Evolutionary conservation across 2,113 vertebrate genomes (phyloP), one percentile per base, ranked within the genome.

Genomic region (Tautogolabrus adspersus): DNA sequence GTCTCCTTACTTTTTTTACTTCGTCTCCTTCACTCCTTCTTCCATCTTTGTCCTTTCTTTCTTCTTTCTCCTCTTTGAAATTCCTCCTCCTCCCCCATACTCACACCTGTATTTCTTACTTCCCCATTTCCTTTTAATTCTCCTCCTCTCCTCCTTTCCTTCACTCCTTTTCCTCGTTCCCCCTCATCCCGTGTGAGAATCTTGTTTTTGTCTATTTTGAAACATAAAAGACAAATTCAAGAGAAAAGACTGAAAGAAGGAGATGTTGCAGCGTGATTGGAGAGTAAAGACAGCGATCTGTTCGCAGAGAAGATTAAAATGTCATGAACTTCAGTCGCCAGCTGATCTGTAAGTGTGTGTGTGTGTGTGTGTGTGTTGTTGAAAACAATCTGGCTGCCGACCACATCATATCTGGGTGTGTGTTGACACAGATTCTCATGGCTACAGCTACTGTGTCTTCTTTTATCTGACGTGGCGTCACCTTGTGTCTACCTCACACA

Each of bases 261-360:
- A 85, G 23, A 69, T 42, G 23, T 26, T 18, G 7, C 10, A 47
- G 44, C 18, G 6, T 54, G 22, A 59, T 66, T 55, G 23, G 61
- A 63, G 21, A 51, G 49, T 30, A 54, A 63, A 63, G 69, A 66
- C 22, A 38, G 62, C 18, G 56, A 71, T 55, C 47, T 8, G 37
- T 11, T 13, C 23, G 52, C 15, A 79, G 77, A 83, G 66, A 70
- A 71, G 10, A 57, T 62, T n/a, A n/a, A 47, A 66, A 77, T 80
- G 49, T 74, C 54, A 55, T 1, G 5, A 2, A 73, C 34, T 18
- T 59, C 58, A 64, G 55, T 66, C 62, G 30, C 42, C 69, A 57
- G 72, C 51, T 42, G 61, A 76, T 80, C 63, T n/a, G 2, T 26
- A 23, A 21, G 30, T 61, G 52, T 56, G 65, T 61, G 63, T 60